phyloP scores from a whole-genome alignment of 2,113 vertebrate genomes.

The Thinocorus orbignyianus region DNA sequence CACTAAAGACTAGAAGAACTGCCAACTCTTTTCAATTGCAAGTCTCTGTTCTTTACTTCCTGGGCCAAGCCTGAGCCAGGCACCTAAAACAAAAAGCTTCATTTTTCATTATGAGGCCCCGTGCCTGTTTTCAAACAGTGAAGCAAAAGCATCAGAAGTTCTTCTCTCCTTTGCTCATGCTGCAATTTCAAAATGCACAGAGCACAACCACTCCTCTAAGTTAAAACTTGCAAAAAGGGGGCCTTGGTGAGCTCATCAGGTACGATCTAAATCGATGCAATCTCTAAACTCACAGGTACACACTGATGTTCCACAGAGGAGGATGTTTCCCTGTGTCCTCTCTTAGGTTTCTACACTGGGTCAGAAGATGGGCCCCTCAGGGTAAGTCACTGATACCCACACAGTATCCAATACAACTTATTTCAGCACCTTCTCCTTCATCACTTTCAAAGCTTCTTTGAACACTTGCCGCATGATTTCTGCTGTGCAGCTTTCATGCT shows the following conservation, averaged over 20 bases:
- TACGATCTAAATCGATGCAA: not conserved
- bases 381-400: not conserved
- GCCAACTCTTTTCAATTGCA: not conserved
- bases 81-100: conserved; percentile 23
- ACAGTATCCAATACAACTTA: not conserved
- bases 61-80: not conserved
- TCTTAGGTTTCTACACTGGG: fast-evolving
- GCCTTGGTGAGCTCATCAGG: not conserved
- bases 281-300: not conserved
- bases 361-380: not conserved
- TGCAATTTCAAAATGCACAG: not conserved
- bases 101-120: not conserved
- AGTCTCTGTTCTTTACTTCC: not conserved
- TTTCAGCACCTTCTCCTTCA: not conserved
- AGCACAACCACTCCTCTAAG: not conserved
- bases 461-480: not conserved
- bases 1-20: not conserved
- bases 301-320: fast-evolving
- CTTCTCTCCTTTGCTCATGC: not conserved
- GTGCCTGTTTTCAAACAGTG: not conserved
- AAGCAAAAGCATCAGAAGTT: not conserved
- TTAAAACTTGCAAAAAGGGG: not conserved
- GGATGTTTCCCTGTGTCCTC: not conserved
- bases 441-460: not conserved
- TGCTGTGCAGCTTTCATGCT: not conserved